Base-by-base conservation (phyloP, 2,888 invertebrate genomes). In the Zaprionus lineosus region DNA sequence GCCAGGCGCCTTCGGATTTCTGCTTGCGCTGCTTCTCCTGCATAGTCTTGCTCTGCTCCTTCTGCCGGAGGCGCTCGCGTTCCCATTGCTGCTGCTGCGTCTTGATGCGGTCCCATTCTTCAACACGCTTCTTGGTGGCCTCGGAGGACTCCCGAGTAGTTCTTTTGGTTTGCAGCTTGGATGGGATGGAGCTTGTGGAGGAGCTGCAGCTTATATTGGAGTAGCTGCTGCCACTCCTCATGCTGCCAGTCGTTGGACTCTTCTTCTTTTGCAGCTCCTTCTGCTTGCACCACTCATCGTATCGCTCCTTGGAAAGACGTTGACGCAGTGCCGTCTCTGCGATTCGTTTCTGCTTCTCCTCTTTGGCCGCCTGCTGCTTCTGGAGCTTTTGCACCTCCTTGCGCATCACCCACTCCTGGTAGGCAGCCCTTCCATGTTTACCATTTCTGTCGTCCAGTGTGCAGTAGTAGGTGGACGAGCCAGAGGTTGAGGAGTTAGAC, bases 341-440 rank as follows among this genome's bases (percentile, higher is more conserved):
- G 0, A 88, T 78, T 2, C 83, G 61, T 5, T 70, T 73, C 50
- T 87, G 82, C 0, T 81, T 81, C 52, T 87, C 72, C 37, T 73
- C 50, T 7, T 63, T 74, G n/a, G 55, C 81, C 0, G 58, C 84
- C 68, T 15, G 55, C 24, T 52, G 57, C 59, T 51, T 84, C 73
- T 58, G 59, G 37, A 40, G 85, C 69, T 64, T 74, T 47, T 53
- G 81, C 21, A 31, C 75, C 62, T 60, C 79, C 72, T 90, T 90
- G 11, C 86, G 87, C 6, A 85, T 86, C 5, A 89, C 64, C 90
- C 90, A 90, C 14, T 84, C 87, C 9, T 82, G 71, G 51, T 84
- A 89, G 1, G 88, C 87, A 1, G 52, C 39, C 21, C 85, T 76
- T 0, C 83, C 81, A 1, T 50, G 41, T 2, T 48, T 70, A 3